Percentiles rank a stretch among this genome's conserved stretches.
phyloP scores from a whole-genome alignment of 2,888 invertebrate species.

The Carabus problematicus region DNA sequence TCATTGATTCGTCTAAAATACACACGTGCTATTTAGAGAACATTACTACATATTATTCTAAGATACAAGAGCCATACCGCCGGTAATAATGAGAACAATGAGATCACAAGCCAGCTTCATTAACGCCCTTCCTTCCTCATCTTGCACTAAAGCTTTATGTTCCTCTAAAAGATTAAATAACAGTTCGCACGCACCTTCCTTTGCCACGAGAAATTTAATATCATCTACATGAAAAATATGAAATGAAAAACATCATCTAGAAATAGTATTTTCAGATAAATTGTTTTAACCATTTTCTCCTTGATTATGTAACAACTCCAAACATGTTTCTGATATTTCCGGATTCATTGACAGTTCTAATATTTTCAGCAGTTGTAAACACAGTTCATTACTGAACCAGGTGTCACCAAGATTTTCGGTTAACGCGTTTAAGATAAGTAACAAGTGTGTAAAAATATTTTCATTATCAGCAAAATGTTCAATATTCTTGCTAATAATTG shows the following conservation, averaged over 20 bases:
- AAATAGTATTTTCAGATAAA: slow-evolving; percentile 46
- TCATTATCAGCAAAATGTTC: slow-evolving; percentile 64
- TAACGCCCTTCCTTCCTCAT: slow-evolving; percentile 71
- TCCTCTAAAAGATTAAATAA: slow-evolving; percentile 77
- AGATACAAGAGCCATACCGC: slow-evolving; percentile 67
- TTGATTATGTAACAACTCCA: slow-evolving; percentile 78
- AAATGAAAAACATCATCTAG: slow-evolving; percentile 69
- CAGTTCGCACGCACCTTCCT: slow-evolving; percentile 77
- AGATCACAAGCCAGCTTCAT: slow-evolving; percentile 87
- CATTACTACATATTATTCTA: not conserved
- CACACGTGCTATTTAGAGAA: not conserved
- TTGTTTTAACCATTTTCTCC: slow-evolving; percentile 73
- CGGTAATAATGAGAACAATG: slow-evolving; percentile 82
- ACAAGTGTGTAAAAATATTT: slow-evolving; percentile 63
- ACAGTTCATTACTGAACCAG: slow-evolving; percentile 52
- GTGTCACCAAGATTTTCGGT: slow-evolving; percentile 68
- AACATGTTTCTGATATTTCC: slow-evolving; percentile 77
- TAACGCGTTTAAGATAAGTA: slow-evolving; percentile 68
- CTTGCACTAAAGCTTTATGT: slow-evolving; percentile 67
- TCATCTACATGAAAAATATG: slow-evolving; percentile 66
- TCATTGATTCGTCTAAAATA: slow-evolving; percentile 83
- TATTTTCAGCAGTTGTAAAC: slow-evolving; percentile 65
- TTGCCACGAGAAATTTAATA: slow-evolving; percentile 77
- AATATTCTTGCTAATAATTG: slow-evolving; percentile 62
- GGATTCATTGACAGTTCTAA: slow-evolving; percentile 70